Evolutionary conservation across 2,113 vertebrate species (phyloP).

Genomic region (Laticauda colubrina): DNA sequence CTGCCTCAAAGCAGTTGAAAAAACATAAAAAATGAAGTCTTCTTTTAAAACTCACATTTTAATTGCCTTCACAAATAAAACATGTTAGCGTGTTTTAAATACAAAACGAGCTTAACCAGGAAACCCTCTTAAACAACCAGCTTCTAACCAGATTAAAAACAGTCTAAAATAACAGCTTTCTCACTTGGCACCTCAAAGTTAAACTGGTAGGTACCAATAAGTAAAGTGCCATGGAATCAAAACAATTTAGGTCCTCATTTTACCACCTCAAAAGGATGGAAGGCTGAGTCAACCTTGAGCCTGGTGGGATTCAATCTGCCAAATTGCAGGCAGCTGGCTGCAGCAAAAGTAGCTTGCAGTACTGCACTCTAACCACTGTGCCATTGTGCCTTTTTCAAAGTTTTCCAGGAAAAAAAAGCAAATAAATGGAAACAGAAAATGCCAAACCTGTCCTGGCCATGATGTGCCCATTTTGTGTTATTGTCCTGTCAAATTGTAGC

Average conservation of each 20-base stretch:
- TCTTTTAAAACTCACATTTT: not conserved
- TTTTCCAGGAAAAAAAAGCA: not conserved
- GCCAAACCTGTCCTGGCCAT: not conserved
- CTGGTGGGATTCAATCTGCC: too few relatives aligned
- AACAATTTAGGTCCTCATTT: not conserved
- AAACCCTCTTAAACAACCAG: too few relatives aligned
- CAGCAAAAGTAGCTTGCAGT: too few relatives aligned
- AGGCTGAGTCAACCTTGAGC: too few relatives aligned
- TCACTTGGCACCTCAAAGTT: too few relatives aligned
- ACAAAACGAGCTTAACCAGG: not conserved
- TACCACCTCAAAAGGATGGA: too few relatives aligned
- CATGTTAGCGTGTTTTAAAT: not conserved
- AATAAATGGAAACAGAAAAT: not conserved
- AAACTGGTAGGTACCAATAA: not conserved
- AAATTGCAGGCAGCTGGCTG: too few relatives aligned
- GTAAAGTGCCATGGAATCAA: not conserved
- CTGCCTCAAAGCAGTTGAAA: not conserved
- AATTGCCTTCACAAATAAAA: not conserved
- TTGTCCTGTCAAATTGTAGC: not conserved
- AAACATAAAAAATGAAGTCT: not conserved
- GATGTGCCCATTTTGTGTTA: not conserved
- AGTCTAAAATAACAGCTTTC: not conserved
- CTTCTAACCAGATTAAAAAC: not conserved
- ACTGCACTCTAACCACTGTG: too few relatives aligned
- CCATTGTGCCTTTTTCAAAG: not conserved